These are phyloP conservation scores for Pachyseris speciosa DNA, from an alignment of 64 coral and sea anemone genomes.

Conservation along the genomic window DNA sequence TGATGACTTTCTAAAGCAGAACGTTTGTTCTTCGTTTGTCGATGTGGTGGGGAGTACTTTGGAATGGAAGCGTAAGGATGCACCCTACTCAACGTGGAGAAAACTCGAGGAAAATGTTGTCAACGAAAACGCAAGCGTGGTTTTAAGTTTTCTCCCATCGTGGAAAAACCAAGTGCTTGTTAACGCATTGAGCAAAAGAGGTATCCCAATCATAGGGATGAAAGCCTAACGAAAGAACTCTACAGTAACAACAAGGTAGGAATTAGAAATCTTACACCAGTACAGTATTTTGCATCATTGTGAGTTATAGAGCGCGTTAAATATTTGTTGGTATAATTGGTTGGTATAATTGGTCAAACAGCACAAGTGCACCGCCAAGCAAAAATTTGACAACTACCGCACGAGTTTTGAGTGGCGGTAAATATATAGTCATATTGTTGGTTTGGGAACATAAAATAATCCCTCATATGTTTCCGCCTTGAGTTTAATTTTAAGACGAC, in stretches of 20 bases:
- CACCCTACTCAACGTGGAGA: not conserved
- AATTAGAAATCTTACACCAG: not conserved
- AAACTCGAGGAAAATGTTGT: conserved; percentile 12
- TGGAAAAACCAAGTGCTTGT: conserved; percentile 12
- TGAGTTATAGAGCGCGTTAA: not conserved
- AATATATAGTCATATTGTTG: not conserved
- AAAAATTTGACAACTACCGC: too few species aligned
- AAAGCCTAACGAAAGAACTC: not conserved
- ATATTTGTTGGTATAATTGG: too few species aligned
- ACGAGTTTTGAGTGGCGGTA: not conserved
- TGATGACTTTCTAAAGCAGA: not conserved
- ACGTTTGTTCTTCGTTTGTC: not conserved
- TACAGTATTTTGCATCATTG: not conserved
- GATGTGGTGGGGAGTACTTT: not conserved
- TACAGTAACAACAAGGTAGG: conserved; percentile 3
- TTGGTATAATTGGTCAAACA: too few species aligned
- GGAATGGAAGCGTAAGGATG: conserved; percentile 2
- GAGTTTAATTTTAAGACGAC: not conserved
- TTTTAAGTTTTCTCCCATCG: conserved; percentile 11
- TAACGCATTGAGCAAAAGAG: not conserved
- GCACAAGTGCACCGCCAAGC: too few species aligned
- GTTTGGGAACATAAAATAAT: not conserved
- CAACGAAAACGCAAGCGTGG: not conserved
- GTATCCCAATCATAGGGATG: not conserved
- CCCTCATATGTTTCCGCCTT: not conserved